A percentile compares a stretch with the other conserved stretches of the same genome.
phyloP scores from a whole-genome alignment of 2,888 invertebrate genomes.

The Caenorhabditis sp. region DNA sequence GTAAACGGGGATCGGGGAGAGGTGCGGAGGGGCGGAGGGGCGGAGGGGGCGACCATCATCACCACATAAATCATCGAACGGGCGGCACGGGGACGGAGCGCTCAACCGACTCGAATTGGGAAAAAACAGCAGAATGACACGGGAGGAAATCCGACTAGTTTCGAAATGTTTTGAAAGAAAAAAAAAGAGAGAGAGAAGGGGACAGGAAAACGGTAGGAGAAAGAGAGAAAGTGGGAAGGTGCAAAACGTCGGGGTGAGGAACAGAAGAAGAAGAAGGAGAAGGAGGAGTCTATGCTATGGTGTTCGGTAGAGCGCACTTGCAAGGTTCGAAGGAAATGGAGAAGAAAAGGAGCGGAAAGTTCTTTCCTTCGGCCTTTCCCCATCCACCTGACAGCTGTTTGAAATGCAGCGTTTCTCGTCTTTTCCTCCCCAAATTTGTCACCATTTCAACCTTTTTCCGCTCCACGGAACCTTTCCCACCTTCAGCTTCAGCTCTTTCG shows the following conservation, averaged over 20 bases:
- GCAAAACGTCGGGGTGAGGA: background rate
- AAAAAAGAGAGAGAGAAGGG: background rate
- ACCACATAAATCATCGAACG: constrained; percentile 53
- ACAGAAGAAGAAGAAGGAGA: background rate
- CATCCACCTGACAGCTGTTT: too few species aligned
- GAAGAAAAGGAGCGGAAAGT: too few species aligned
- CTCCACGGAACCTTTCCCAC: too few species aligned
- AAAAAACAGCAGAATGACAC: constrained; percentile 10
- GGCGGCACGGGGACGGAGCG: background rate
- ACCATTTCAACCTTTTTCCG: too few species aligned
- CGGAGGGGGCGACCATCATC: background rate
- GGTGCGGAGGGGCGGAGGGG: constrained; percentile 2
- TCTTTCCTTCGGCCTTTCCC: too few species aligned
- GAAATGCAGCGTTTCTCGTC: too few species aligned
- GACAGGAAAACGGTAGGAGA: background rate
- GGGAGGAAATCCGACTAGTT: constrained; percentile 26
- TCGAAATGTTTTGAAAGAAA: constrained; percentile 12
- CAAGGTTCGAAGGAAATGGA: too few species aligned
- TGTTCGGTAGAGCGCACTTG: too few species aligned
- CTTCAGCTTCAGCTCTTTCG: too few species aligned
- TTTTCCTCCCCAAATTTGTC: too few species aligned
- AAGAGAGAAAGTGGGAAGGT: background rate
- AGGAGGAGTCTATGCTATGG: background rate
- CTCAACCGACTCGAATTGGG: constrained; percentile 28
- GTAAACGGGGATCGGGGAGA: too few species aligned